Conservation (phyloP, 2,888 invertebrate species). For the Tachina lurida region DNA sequence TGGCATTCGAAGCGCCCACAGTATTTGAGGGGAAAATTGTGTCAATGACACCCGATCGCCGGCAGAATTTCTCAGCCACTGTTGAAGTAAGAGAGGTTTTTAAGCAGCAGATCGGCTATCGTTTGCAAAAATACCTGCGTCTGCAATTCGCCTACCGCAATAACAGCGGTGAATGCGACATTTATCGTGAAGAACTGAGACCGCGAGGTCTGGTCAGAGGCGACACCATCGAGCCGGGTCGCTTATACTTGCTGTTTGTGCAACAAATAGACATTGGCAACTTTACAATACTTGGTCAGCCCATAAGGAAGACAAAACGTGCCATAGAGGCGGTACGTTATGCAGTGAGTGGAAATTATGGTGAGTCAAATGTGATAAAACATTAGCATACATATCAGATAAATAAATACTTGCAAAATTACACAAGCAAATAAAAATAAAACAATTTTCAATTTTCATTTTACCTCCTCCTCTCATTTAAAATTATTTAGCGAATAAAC, state of each 20-base stretch:
- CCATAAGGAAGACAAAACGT: slow-evolving; percentile 80
- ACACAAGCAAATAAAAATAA: neutral
- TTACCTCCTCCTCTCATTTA: neutral
- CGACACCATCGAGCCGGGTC: slow-evolving; percentile 81
- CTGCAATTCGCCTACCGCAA: slow-evolving; percentile 82
- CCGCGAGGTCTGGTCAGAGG: slow-evolving; percentile 80
- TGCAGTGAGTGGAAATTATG: slow-evolving; percentile 83
- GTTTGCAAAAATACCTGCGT: slow-evolving; percentile 79
- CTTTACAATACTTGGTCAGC: slow-evolving; percentile 83
- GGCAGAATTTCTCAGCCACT: slow-evolving; percentile 86
- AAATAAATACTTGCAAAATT: neutral
- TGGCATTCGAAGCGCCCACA: slow-evolving; percentile 86
- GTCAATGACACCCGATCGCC: slow-evolving; percentile 85
- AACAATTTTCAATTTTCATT: slow-evolving; percentile 22
- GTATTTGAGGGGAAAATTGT: slow-evolving; percentile 87
- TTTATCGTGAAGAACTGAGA: slow-evolving; percentile 81
- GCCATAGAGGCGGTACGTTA: slow-evolving; percentile 80
- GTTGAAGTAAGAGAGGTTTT: slow-evolving; percentile 86
- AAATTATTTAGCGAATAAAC: slow-evolving; percentile 46
- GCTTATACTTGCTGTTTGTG: slow-evolving; percentile 82
- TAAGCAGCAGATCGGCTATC: slow-evolving; percentile 84
- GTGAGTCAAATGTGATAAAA: slow-evolving; percentile 79
- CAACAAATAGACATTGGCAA: slow-evolving; percentile 82
- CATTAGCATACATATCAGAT: neutral
- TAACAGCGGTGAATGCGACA: slow-evolving; percentile 82